phyloP scores from a whole-genome alignment of 2,797 vertebrate species.

The Menidia menidia region DNA sequence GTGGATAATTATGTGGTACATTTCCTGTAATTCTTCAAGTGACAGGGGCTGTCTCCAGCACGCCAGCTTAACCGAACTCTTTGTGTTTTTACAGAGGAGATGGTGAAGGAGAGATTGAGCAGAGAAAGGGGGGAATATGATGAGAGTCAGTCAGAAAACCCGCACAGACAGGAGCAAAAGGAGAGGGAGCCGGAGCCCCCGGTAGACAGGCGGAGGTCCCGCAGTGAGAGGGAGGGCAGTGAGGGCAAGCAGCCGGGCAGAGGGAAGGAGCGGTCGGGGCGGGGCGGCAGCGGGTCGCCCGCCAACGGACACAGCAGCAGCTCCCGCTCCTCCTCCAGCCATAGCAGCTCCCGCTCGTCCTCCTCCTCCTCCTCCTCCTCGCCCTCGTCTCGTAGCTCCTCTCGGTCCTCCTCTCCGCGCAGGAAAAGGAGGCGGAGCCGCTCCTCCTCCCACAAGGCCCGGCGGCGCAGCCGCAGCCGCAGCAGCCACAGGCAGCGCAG shows the following conservation, averaged over 20 bases:
- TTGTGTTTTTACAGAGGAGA: conserved; percentile 86
- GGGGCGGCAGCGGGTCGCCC: conserved; percentile 82
- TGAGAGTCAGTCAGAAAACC: conserved; percentile 88
- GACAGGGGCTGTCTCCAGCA: no score
- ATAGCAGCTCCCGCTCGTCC: conserved; percentile 89
- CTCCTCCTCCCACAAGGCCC: conserved; percentile 86
- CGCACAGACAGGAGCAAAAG: conserved; percentile 89
- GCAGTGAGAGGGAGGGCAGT: conserved; percentile 85
- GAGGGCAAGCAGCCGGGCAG: conserved; percentile 88
- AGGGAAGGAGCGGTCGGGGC: conserved; percentile 87
- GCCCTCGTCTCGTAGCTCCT: conserved; percentile 91
- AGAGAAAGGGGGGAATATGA: conserved; percentile 92
- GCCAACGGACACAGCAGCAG: conserved; percentile 90
- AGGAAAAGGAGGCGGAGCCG: conserved; percentile 92
- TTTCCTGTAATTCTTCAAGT: no score
- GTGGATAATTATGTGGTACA: no score
- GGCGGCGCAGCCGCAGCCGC: conserved; percentile 91
- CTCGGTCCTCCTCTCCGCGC: conserved; percentile 90
- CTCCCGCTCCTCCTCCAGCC: conserved; percentile 89
- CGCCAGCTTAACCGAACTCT: not conserved
- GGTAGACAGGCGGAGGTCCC: conserved; percentile 91
- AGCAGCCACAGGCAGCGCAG: conserved; percentile 89
- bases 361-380: conserved; percentile 93
- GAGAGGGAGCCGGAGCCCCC: conserved; percentile 88
- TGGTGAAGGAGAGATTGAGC: conserved; percentile 87